These are phyloP conservation scores for Ancistrus triradiatus DNA, from an alignment of 2,113 vertebrate genomes.

Conservation along the genomic window DNA sequence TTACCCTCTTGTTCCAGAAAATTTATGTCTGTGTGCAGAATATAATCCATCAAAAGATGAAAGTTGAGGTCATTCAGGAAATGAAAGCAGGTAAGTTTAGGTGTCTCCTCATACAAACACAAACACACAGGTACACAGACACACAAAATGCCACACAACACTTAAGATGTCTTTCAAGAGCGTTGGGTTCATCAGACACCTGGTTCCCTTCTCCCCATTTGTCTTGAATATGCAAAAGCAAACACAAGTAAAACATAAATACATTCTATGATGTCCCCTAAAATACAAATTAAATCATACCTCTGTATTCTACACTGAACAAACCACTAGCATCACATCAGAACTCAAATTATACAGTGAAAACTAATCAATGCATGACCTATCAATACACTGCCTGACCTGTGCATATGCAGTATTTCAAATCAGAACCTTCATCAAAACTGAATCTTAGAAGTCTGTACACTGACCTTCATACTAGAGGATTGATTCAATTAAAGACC, in stretches of 20 bases:
- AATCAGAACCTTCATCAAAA: not conserved
- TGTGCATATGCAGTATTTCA: not conserved
- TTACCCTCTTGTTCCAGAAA: constrained; percentile 73
- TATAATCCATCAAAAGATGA: constrained; percentile 77
- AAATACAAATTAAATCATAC: no score
- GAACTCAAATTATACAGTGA: no score
- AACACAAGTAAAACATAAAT: no score
- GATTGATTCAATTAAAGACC: constrained; percentile 1
- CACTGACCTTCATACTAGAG: constrained; percentile 3
- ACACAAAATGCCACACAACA: no score
- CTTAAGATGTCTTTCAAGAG: no score
- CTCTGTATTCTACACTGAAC: no score
- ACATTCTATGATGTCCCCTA: no score
- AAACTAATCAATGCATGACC: not conserved
- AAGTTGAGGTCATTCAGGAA: constrained; percentile 80
- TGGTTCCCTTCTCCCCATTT: no score
- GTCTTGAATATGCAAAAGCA: no score
- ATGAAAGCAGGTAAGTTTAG: constrained; percentile 73
- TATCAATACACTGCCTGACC: not conserved
- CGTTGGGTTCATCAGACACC: no score
- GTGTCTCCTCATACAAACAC: constrained; percentile 56
- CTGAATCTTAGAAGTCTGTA: not conserved
- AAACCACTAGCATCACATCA: no score
- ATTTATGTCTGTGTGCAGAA: constrained; percentile 75
- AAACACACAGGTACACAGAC: constrained; percentile 43